These are phyloP conservation scores for Eilema griseolum DNA, from an alignment of 2,888 invertebrate species.

Conservation along the genomic window DNA sequence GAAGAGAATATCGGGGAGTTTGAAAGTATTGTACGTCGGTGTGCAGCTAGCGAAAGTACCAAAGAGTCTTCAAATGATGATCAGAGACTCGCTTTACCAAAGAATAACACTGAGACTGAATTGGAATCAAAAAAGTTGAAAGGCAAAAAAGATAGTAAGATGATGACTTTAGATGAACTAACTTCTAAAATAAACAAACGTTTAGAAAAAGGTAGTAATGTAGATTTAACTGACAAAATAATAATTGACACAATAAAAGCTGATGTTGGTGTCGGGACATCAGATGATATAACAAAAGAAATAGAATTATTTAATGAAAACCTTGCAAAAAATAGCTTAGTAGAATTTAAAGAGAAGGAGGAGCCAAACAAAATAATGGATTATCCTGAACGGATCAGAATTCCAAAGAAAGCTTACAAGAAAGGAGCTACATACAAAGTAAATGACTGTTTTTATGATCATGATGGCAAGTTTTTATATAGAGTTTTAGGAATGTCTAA, in stretches of 20 bases:
- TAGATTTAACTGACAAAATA: conserved; percentile 72
- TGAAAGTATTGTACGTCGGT: conserved; percentile 79
- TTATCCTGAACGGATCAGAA: conserved; percentile 89
- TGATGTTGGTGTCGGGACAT: conserved; percentile 28
- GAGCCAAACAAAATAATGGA: conserved; percentile 58
- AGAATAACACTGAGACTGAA: conserved; percentile 16
- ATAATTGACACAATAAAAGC: conserved; percentile 62
- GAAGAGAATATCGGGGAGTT: conserved; percentile 77
- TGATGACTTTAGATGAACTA: conserved; percentile 75
- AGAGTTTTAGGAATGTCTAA: conserved; percentile 90
- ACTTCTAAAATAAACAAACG: conserved; percentile 69
- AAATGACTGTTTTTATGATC: conserved; percentile 93
- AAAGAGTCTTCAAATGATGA: conserved; percentile 25
- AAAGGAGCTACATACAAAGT: conserved; percentile 90
- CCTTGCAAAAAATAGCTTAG: conserved; percentile 52
- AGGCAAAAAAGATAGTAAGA: conserved; percentile 48
- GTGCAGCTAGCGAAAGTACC: conserved; percentile 63
- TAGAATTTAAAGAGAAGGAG: conserved; percentile 58
- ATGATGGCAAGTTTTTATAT: conserved; percentile 93
- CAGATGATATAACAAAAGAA: conserved; percentile 57
- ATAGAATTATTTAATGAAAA: conserved; percentile 58
- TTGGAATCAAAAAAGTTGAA: conserved; percentile 28
- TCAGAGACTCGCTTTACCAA: conserved; percentile 23
- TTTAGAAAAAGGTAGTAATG: conserved; percentile 66
- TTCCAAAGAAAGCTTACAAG: conserved; percentile 89